Evolutionary conservation across 1,140 invertebrate genomes (phyloP), one percentile per base, ranked within the genome.

Genomic region (Drosophila punjabiensis): DNA sequence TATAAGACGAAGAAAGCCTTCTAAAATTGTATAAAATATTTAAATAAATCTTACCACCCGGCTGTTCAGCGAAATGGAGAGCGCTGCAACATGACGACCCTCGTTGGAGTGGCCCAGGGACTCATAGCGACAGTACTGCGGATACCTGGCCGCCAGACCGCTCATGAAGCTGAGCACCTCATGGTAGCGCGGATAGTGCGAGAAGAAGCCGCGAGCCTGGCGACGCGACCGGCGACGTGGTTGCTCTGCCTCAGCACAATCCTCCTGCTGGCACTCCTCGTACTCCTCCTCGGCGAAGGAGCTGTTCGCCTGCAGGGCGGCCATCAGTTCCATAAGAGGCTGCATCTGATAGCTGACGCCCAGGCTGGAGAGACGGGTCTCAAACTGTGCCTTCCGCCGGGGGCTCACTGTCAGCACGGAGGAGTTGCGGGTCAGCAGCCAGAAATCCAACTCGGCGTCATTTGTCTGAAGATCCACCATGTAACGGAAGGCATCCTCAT

Each of bases 21-120:
- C n/a, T n/a, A n/a, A n/a, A n/a, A n/a, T n/a, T n/a, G n/a, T n/a
- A n/a, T n/a, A n/a, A n/a, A n/a, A n/a, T n/a, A n/a, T n/a, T n/a
- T n/a, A n/a, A n/a, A n/a, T 52, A 52, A 18, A 35, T 55, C 18
- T 28, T 39, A 56, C 55, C 0, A 58, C 45, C 1, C 79, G 66
- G 1, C 74, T 74, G 20, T 92, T 93, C n/a, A 92, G 70, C 0
- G 93, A 94, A 11, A 94, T 88, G 14, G 93, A 93, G 6, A 94
- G 65, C 0, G 64, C 93, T 3, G 89, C 78, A 20, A 94, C 91
- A 9, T 93, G 73, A 1, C 94, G 92, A n/a, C 92, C 91, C 60
- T 94, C 93, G 24, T 78, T 91, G 30, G 93, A 87, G 20, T 76
- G 84, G 11, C 93, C 93, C 68, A 94, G 71, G 0, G 80, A 90